A percentile compares a stretch with the other conserved stretches of the same genome.
These are phyloP conservation scores for Oscheius sp. DNA, from an alignment of 2,888 invertebrate species.

Conservation along the genomic window DNA sequence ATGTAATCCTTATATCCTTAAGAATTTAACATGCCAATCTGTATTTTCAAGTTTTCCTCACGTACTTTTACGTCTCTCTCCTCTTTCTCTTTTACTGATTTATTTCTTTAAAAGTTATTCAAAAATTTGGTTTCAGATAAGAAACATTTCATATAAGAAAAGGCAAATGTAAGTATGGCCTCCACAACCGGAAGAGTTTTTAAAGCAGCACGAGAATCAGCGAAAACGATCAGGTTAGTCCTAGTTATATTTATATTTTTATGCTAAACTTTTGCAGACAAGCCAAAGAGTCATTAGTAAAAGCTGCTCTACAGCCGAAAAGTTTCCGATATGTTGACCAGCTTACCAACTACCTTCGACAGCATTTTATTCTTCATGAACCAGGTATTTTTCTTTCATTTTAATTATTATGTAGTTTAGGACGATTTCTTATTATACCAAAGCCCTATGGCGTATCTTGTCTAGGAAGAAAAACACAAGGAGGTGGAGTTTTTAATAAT, in stretches of 20 bases:
- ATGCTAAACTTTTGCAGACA: background rate
- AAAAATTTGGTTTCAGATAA: too few relatives aligned
- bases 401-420: background rate
- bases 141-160: too few relatives aligned
- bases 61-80: too few relatives aligned
- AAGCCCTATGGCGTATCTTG: slow-evolving; percentile 57
- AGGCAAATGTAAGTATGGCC: too few relatives aligned
- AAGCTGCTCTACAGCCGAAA: slow-evolving; percentile 5
- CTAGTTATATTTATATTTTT: background rate
- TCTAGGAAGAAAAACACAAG: slow-evolving; percentile 37
- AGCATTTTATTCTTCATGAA: slow-evolving; percentile 44
- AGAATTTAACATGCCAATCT: too few relatives aligned
- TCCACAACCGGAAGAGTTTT: too few relatives aligned
- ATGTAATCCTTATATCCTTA: too few relatives aligned
- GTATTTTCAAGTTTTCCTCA: too few relatives aligned
- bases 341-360: slow-evolving; percentile 33
- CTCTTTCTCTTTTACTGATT: too few relatives aligned
- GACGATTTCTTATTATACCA: slow-evolving; percentile 48
- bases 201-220: too few relatives aligned
- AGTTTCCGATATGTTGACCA: slow-evolving; percentile 31
- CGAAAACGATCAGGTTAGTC: background rate
- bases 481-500: slow-evolving; percentile 48
- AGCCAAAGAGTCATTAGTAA: background rate
- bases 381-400: slow-evolving; percentile 23
- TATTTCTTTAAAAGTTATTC: too few relatives aligned